phyloP scores from a whole-genome alignment of 2,797 vertebrate species.

The Rhinatrema bivittatum region DNA sequence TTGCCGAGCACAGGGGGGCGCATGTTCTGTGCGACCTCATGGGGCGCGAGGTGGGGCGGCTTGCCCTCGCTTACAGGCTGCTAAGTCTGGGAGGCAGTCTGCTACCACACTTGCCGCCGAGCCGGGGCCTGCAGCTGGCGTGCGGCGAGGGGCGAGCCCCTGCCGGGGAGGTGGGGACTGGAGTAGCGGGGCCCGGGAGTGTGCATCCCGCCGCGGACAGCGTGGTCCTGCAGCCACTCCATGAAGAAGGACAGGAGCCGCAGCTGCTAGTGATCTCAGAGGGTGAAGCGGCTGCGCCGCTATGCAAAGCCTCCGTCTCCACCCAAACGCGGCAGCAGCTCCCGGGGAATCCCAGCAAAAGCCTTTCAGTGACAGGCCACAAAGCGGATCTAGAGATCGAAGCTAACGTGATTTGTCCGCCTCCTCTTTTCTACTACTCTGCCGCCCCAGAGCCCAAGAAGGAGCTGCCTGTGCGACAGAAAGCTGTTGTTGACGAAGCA shows the following conservation, averaged over 20 bases:
- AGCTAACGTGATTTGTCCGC: constrained; percentile 63
- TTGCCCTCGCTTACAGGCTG: constrained; percentile 69
- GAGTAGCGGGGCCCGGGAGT: fast-evolving
- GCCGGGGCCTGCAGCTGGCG: not conserved
- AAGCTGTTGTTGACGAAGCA: constrained; percentile 8
- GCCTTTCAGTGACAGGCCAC: not conserved
- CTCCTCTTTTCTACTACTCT: constrained; percentile 67
- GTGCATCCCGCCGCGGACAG: no score
- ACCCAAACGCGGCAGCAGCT: no score
- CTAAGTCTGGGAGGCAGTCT: constrained; percentile 50
- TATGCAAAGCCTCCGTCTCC: no score
- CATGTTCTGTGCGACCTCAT: constrained; percentile 43
- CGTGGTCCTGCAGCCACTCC: fast-evolving
- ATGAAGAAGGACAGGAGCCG: not conserved
- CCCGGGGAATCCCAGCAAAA: no score
- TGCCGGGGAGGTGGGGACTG: fast-evolving
- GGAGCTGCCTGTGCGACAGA: not conserved
- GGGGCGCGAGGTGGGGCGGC: constrained; percentile 55
- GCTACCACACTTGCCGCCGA: constrained; percentile 28
- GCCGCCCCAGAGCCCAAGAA: constrained; percentile 12
- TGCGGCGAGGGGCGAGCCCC: not conserved
- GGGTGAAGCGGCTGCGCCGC: not conserved
- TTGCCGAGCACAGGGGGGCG: constrained; percentile 16
- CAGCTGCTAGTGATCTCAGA: not conserved
- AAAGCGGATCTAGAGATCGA: constrained; percentile 24